phyloP scores from a whole-genome alignment of 2,888 invertebrate species.

The Volucella bombylans region DNA sequence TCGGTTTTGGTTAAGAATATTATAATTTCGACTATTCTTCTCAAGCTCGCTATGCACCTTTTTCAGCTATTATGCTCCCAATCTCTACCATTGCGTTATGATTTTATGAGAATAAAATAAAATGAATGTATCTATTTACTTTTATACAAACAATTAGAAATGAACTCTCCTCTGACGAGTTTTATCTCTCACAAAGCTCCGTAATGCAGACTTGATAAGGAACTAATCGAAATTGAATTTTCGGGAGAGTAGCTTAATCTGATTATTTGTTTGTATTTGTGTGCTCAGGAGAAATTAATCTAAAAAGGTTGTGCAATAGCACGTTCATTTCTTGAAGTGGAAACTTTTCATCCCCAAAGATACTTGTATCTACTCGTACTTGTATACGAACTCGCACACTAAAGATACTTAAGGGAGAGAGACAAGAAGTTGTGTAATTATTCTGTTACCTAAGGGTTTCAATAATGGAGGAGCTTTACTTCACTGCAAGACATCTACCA shows the following conservation, averaged over 20 bases:
- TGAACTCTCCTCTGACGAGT: not conserved
- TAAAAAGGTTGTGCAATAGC: slow-evolving; percentile 39
- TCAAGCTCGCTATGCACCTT: no score
- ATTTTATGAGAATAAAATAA: no score
- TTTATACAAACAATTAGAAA: not conserved
- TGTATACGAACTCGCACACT: not conserved
- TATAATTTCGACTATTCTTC: no score
- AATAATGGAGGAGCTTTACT: not conserved
- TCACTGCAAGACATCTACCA: slow-evolving; percentile 6
- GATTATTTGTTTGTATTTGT: slow-evolving; percentile 33
- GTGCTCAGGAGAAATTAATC: slow-evolving; percentile 39
- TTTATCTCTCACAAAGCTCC: not conserved
- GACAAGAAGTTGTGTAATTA: slow-evolving; percentile 47
- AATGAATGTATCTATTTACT: no score
- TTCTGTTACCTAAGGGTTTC: slow-evolving; percentile 42
- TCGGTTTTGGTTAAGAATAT: no score
- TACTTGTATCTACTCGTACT: not conserved
- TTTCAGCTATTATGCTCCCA: no score
- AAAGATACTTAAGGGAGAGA: not conserved
- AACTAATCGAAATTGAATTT: slow-evolving; percentile 52
- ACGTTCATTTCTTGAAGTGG: slow-evolving; percentile 33
- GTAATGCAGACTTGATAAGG: slow-evolving; percentile 9
- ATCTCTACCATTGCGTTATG: no score
- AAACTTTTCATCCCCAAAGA: not conserved
- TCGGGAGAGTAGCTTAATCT: slow-evolving; percentile 46